Base-by-base conservation (phyloP, 1,140 invertebrate genomes). In the Tigriopus japonicus region DNA sequence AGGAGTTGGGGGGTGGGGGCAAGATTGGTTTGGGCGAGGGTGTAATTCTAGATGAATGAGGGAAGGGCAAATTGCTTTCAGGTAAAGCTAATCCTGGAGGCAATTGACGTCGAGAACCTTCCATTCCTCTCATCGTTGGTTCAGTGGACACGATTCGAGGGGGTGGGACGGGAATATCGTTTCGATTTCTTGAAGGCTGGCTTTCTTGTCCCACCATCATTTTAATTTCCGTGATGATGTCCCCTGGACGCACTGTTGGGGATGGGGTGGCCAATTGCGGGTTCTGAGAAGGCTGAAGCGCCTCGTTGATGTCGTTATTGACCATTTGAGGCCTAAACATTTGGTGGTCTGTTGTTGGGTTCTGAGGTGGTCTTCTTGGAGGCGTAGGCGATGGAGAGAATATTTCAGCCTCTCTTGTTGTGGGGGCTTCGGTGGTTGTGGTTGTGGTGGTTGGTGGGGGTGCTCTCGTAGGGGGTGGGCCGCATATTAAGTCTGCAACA, bases 321-420 rank as follows among this genome's bases (percentile, higher is more conserved):
- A 24, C 9, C 15, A 51, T 15, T 15, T 35, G 41, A 21, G 23
- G 23, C 49, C 41, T 43, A 43, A 43, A n/a, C 1, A 19, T 52
- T 5, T 41, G 40, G 52, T 40, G 42, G 60, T 54, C 41, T 43
- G 62, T 62, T 53, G 28, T 43, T 59, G 43, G 43, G 10, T 42
- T 10, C 7, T 3, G 45, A 5, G 42, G 65, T 68, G 55, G 63
- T 71, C 40, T 67, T 65, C 42, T 67, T 69, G 51, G 64, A 72
- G 63, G 71, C 68, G 42, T 70, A 66, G 58, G 67, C 66, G 42
- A 69, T 72, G n/a, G 69, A 68, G 1, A 69, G 65, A 6, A 68
- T 65, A 3, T 58, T 42, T 43, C 69, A 56, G 0, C 68, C 69
- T 35, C 56, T 56, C 40, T 60, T 28, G 14, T 60, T 62, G 23